Conservation (phyloP, 2,888 invertebrate genomes). For the Morpho helenor region DNA sequence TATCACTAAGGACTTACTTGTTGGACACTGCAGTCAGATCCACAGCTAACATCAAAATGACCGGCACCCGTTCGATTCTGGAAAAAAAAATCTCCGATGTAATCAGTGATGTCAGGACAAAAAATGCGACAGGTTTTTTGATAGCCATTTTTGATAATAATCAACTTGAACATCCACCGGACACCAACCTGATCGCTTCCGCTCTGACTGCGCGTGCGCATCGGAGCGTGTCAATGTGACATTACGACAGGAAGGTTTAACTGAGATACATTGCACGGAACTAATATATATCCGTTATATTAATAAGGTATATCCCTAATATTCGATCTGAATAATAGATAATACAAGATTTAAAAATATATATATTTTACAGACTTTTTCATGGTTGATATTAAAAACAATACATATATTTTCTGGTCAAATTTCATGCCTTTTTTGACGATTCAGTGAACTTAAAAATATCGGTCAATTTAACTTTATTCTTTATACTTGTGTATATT, state of each 20-base stretch:
- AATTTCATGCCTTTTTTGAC: too few species aligned
- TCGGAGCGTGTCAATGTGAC: constrained; percentile 45
- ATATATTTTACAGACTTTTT: too few species aligned
- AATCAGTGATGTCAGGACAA: constrained; percentile 13
- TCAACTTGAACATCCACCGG: constrained; percentile 39
- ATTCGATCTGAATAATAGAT: too few species aligned
- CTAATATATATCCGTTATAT: neutral
- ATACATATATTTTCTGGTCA: too few species aligned
- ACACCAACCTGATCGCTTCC: constrained; percentile 55
- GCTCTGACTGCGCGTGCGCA: constrained; percentile 56
- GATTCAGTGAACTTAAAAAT: too few species aligned
- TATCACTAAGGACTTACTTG: constrained; percentile 75
- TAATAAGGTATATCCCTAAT: neutral
- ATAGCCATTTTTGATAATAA: constrained; percentile 32
- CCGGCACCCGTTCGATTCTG: constrained; percentile 86
- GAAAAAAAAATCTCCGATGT: constrained; percentile 26
- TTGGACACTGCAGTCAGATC: constrained; percentile 84
- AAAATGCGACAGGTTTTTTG: constrained; percentile 19
- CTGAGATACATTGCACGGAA: constrained; percentile 12
- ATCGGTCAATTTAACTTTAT: too few species aligned
- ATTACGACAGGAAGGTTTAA: constrained; percentile 24
- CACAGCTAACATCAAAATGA: constrained; percentile 85
- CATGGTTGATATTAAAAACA: too few species aligned
- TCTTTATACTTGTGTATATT: too few species aligned
- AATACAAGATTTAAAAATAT: too few species aligned